phyloP scores from a whole-genome alignment of 2,113 vertebrate genomes.

The Entelurus aequoreus region DNA sequence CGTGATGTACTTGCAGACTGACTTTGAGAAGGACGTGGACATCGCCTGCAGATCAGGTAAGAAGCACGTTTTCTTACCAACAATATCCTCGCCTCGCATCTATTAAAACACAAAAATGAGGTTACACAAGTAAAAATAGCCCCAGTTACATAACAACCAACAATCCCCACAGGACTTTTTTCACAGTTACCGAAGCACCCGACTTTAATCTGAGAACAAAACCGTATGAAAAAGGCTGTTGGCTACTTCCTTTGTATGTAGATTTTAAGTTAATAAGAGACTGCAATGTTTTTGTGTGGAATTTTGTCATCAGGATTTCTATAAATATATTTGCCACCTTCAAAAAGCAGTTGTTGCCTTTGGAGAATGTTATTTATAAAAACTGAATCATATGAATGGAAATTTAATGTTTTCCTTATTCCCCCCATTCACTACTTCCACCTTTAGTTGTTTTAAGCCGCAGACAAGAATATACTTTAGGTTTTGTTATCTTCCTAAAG shows the following conservation, averaged over 20 bases:
- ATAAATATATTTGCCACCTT: constrained; percentile 11
- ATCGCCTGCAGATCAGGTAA: constrained; percentile 99
- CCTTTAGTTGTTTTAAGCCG: not conserved
- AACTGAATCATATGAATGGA: not conserved
- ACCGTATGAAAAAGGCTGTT: constrained; percentile 25
- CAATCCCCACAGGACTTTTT: constrained; percentile 40
- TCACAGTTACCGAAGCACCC: constrained; percentile 47
- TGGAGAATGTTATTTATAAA: constrained; percentile 15
- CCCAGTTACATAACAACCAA: constrained; percentile 43
- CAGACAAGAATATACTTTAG: constrained; percentile 9
- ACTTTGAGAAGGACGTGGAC: constrained; percentile 99
- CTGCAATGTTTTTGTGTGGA: constrained; percentile 9
- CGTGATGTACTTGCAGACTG: constrained; percentile 79
- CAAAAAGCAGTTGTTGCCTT: constrained; percentile 13
- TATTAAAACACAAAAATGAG: constrained; percentile 18
- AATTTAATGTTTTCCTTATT: not conserved
- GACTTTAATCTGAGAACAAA: constrained; percentile 54
- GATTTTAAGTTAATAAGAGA: constrained; percentile 12
- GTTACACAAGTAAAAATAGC: constrained; percentile 45
- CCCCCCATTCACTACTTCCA: not conserved
- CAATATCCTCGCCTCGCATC: constrained; percentile 26
- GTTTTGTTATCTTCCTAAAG: not conserved
- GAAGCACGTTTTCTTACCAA: constrained; percentile 42
- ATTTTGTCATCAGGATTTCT: constrained; percentile 19
- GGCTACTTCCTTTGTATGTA: constrained; percentile 23